Conservation (phyloP, 2,113 vertebrate species). For the Leptobrachium ailaonicum region DNA sequence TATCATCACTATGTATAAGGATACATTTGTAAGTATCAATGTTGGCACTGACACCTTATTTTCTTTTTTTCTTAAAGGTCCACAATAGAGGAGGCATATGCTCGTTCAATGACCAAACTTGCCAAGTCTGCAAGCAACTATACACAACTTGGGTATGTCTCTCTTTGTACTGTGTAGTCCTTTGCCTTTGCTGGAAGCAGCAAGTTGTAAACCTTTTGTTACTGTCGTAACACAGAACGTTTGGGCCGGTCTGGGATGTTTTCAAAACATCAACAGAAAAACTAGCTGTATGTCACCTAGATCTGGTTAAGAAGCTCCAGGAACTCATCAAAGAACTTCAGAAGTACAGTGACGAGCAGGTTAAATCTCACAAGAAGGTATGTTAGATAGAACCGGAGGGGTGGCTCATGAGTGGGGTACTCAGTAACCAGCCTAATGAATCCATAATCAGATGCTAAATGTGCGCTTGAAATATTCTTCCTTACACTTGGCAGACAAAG, state of each 20-base stretch:
- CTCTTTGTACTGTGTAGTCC: not conserved
- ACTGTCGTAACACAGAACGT: conserved; percentile 74
- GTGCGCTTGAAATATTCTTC: not conserved
- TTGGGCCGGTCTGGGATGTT: conserved; percentile 94
- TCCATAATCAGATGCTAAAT: too few relatives aligned
- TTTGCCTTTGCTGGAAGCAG: not conserved
- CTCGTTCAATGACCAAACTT: conserved; percentile 95
- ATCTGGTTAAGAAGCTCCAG: conserved; percentile 90
- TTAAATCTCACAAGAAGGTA: conserved; percentile 96
- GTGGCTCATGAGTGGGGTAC: not conserved
- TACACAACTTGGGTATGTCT: conserved; percentile 90
- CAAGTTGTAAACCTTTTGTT: not conserved
- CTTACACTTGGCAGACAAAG: conserved; percentile 81
- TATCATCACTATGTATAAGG: too few relatives aligned
- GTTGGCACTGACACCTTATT: not conserved
- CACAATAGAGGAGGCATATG: conserved; percentile 91
- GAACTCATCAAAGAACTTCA: conserved; percentile 97
- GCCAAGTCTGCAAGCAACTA: conserved; percentile 93
- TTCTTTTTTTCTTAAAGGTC: conserved; percentile 70
- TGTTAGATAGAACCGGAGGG: not conserved
- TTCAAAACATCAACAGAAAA: conserved; percentile 95
- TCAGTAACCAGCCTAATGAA: too few relatives aligned
- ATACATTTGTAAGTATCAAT: too few relatives aligned
- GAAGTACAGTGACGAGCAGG: conserved; percentile 94
- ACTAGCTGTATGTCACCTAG: conserved; percentile 90